phyloP scores from a whole-genome alignment of 2,888 invertebrate genomes.

The Conomelus anceps region DNA sequence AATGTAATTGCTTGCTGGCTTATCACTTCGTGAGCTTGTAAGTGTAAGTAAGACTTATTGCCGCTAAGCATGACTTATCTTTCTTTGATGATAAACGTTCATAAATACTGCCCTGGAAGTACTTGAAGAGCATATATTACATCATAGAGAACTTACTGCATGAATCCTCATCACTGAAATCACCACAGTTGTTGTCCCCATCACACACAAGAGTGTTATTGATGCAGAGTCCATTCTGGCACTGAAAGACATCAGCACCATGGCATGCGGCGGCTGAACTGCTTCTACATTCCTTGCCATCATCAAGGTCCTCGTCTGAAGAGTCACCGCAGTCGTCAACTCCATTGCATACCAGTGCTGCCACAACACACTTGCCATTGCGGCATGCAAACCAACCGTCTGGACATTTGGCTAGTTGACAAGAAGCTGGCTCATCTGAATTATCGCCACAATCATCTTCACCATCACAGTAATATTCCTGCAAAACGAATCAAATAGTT shows the following conservation, averaged over 20 bases:
- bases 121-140: no score
- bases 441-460: constrained; percentile 61
- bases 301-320: constrained; percentile 54
- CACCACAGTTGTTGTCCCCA: constrained; percentile 58
- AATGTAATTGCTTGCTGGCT: no score
- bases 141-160: constrained; percentile 31
- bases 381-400: constrained; percentile 54
- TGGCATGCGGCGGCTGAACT: constrained; percentile 33
- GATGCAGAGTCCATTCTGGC: constrained; percentile 68
- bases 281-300: constrained; percentile 45
- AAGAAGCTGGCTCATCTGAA: constrained; percentile 59
- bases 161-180: constrained; percentile 58
- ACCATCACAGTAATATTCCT: constrained; percentile 58
- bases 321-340: constrained; percentile 57
- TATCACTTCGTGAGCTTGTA: no score
- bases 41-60: no score
- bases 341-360: constrained; percentile 62
- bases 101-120: no score
- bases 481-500: constrained; percentile 24
- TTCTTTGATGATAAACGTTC: no score
- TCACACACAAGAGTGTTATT: constrained; percentile 60
- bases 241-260: constrained; percentile 52
- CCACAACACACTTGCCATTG: constrained; percentile 58
- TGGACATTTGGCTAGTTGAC: constrained; percentile 42
- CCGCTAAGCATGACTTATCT: no score